These are phyloP conservation scores for Uria aalge DNA, from an alignment of 2,113 vertebrate genomes.

Conservation along the genomic window DNA sequence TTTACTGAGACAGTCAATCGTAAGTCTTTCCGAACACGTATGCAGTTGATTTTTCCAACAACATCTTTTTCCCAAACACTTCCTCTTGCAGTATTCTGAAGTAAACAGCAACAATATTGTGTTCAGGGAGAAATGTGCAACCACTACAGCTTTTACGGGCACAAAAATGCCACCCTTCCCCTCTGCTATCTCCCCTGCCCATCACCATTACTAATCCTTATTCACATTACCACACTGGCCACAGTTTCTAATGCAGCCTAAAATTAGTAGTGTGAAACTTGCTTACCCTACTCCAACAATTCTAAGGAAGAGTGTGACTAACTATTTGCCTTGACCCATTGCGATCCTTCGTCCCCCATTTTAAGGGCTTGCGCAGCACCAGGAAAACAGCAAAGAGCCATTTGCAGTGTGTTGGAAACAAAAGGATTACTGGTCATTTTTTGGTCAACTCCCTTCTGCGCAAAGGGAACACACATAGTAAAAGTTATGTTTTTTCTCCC, in stretches of 20 bases:
- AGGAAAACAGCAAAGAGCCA: background rate
- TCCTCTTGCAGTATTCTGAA: background rate
- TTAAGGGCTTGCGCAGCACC: background rate
- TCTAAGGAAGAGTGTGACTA: background rate
- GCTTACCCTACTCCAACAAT: background rate
- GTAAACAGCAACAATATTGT: background rate
- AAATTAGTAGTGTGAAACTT: background rate
- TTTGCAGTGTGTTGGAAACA: background rate
- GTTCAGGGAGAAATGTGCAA: background rate
- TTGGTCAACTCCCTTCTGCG: background rate
- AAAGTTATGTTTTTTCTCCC: background rate
- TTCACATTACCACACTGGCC: background rate
- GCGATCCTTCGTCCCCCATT: background rate
- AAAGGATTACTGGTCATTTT: background rate
- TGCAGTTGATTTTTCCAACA: background rate
- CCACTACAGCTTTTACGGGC: background rate
- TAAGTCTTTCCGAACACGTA: background rate
- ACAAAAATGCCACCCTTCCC: background rate
- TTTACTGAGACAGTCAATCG: background rate
- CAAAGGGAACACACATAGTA: background rate
- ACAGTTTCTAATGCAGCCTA: background rate
- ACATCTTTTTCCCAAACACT: background rate
- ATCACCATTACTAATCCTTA: background rate
- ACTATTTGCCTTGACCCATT: background rate
- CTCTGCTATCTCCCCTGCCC: background rate